A percentile compares a stretch with the other conserved stretches of the same genome.
phyloP scores from a whole-genome alignment of 2,797 vertebrate species.

The Parauchenoglanis ngamensis region DNA sequence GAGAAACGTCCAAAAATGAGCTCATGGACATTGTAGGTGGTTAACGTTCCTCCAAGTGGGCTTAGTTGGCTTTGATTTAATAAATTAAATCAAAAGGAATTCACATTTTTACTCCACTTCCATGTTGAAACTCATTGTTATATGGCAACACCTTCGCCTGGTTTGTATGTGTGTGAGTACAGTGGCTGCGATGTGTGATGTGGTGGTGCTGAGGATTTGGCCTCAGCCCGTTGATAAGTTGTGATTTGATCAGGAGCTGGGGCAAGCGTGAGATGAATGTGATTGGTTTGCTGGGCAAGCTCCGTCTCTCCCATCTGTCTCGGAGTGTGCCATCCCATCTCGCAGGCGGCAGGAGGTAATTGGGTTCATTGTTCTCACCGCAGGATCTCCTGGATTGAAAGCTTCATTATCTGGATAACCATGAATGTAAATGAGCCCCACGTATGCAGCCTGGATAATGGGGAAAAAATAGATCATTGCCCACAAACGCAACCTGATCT shows the following conservation, averaged over 20 bases:
- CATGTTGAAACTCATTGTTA: background rate
- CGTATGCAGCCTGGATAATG: slow-evolving; percentile 76
- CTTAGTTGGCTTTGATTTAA: background rate
- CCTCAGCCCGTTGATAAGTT: slow-evolving; percentile 81
- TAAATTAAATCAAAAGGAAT: background rate
- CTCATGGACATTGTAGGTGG: background rate
- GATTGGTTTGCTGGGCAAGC: slow-evolving; percentile 82
- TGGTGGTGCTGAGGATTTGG: slow-evolving; percentile 68
- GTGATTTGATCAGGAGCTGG: slow-evolving; percentile 66
- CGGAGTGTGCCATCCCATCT: slow-evolving; percentile 83
- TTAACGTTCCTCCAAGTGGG: background rate
- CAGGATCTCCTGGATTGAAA: slow-evolving; percentile 84
- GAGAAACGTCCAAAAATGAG: background rate
- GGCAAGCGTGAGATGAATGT: slow-evolving; percentile 79
- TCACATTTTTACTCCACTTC: background rate
- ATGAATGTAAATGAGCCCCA: slow-evolving; percentile 85
- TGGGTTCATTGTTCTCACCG: slow-evolving; percentile 87
- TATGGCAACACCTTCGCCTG: slow-evolving; percentile 11
- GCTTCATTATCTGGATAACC: slow-evolving; percentile 88
- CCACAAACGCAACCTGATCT: slow-evolving; percentile 61
- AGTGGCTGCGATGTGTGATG: slow-evolving; percentile 54
- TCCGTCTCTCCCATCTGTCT: slow-evolving; percentile 84
- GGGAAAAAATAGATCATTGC: slow-evolving; percentile 81
- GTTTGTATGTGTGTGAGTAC: slow-evolving; percentile 35
- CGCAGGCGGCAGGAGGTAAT: slow-evolving; percentile 84